Evolutionary conservation across 2,113 vertebrate species (phyloP).

Genomic region (Asarcornis scutulata): DNA sequence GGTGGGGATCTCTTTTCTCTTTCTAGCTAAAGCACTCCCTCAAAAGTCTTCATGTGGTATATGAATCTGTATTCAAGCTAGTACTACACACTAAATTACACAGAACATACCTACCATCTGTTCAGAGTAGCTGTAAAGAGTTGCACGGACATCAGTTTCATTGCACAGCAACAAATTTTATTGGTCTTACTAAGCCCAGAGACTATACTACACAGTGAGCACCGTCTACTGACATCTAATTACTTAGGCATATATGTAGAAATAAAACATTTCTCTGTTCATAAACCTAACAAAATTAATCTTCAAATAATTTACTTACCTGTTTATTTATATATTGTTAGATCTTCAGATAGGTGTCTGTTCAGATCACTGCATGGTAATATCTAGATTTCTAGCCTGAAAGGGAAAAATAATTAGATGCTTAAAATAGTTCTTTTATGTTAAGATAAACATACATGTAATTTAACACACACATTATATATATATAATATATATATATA

Average conservation of each 20-base stretch:
- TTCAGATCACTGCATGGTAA: not conserved
- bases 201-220: constrained; percentile 42
- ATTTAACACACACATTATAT: not conserved
- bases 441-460: not conserved
- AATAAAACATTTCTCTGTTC: not conserved
- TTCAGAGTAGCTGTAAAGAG: constrained; percentile 47
- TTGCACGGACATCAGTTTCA: not conserved
- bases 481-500: not conserved
- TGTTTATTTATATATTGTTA: too few species aligned
- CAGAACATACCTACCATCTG: constrained; percentile 55
- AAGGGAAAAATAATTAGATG: not conserved
- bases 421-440: not conserved
- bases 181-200: constrained; percentile 16
- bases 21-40: not conserved
- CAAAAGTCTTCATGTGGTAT: not conserved
- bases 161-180: constrained; percentile 37
- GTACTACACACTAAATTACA: constrained; percentile 53
- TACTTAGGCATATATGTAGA: not conserved
- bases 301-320: not conserved
- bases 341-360: not conserved
- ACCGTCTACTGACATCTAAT: constrained; percentile 57
- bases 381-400: not conserved
- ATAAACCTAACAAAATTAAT: not conserved
- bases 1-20: not conserved
- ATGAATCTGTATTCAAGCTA: constrained; percentile 44